Evolutionary conservation across 2,888 invertebrate species (phyloP).

Genomic region (Scaptomyza tumidula): DNA sequence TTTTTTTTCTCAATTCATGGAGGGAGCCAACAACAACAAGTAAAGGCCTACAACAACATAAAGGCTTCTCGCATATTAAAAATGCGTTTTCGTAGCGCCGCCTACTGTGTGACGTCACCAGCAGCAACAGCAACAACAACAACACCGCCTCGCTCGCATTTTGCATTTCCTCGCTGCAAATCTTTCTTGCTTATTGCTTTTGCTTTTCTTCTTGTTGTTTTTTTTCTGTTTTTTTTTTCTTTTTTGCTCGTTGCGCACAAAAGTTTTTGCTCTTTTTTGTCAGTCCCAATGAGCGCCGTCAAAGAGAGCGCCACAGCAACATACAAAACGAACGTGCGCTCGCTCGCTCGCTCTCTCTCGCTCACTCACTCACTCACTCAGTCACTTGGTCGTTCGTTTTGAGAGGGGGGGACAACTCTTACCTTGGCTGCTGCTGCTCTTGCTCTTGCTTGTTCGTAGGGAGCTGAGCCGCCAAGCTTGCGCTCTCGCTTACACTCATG

Average conservation of each 20-base stretch:
- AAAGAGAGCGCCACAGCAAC: constrained; percentile 53
- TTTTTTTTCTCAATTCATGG: constrained; percentile 15
- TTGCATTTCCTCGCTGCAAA: constrained; percentile 68
- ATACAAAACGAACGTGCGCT: constrained; percentile 15
- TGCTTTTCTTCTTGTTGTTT: constrained; percentile 32
- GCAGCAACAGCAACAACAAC: constrained; percentile 35
- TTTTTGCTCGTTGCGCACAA: constrained; percentile 36
- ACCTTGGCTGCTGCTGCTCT: constrained; percentile 28
- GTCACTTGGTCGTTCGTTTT: not conserved
- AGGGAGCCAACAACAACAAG: constrained; percentile 22
- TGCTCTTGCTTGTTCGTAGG: constrained; percentile 43
- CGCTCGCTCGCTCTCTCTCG: constrained; percentile 29
- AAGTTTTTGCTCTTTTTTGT: constrained; percentile 61
- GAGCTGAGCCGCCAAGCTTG: constrained; percentile 59
- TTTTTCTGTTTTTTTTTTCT: constrained; percentile 11
- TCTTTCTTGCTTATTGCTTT: constrained; percentile 55
- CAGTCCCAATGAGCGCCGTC: constrained; percentile 54
- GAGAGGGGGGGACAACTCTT: constrained; percentile 26
- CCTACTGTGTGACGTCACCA: constrained; percentile 76
- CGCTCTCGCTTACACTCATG: constrained; percentile 64
- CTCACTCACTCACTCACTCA: constrained; percentile 19
- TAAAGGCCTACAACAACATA: constrained; percentile 16
- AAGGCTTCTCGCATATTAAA: constrained; percentile 57
- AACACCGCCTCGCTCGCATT: constrained; percentile 40
- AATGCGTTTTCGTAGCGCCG: constrained; percentile 80